These are phyloP conservation scores for Syngnathus rostellatus DNA, from an alignment of 2,797 vertebrate genomes.

Conservation along the genomic window DNA sequence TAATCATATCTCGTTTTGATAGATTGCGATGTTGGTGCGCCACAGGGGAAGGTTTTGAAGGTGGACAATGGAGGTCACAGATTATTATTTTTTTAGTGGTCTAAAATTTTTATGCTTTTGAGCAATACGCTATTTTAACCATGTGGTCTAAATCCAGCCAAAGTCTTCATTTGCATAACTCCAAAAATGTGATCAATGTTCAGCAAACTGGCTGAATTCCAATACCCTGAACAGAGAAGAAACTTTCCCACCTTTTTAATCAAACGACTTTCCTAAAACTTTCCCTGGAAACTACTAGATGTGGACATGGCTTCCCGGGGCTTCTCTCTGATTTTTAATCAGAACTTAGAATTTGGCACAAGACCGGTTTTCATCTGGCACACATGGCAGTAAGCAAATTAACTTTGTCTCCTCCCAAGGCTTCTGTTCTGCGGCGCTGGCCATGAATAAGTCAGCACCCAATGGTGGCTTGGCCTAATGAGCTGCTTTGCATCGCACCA, in stretches of 20 bases:
- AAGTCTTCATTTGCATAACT: background rate
- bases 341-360: background rate
- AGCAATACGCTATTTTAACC: no score
- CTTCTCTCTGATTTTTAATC: background rate
- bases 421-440: conserved; percentile 18
- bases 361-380: background rate
- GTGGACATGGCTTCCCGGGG: background rate
- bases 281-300: background rate
- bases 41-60: background rate
- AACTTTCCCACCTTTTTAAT: background rate
- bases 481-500: conserved; percentile 23
- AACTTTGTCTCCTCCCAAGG: conserved; percentile 21
- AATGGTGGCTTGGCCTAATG: conserved; percentile 28
- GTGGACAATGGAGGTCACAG: background rate
- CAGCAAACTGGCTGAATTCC: background rate
- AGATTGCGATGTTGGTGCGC: background rate
- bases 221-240: background rate
- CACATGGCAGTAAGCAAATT: conserved; percentile 24
- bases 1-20: background rate
- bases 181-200: background rate
- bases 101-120: background rate
- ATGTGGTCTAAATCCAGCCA: no score
- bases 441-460: conserved; percentile 27
- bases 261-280: background rate
- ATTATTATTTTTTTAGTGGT: background rate